These are phyloP conservation scores for Litoditis marina DNA, from an alignment of 2,888 invertebrate genomes.

Conservation along the genomic window DNA sequence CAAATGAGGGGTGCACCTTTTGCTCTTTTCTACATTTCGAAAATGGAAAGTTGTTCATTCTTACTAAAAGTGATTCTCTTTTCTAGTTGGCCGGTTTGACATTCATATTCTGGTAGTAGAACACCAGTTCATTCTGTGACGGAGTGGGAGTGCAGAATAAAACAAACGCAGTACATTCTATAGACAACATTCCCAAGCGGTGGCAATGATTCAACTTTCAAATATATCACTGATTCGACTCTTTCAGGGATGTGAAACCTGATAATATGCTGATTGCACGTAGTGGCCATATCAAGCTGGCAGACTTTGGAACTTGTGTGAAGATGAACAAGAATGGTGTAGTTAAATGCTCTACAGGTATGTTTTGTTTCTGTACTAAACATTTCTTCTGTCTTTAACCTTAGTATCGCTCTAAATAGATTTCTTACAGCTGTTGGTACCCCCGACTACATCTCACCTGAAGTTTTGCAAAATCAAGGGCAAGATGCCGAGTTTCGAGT, in stretches of 20 bases:
- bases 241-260: slow-evolving; percentile 83
- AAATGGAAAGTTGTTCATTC: neutral
- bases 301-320: slow-evolving; percentile 99
- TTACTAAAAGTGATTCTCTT: too few relatives aligned
- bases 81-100: too few relatives aligned
- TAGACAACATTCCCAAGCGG: too few relatives aligned
- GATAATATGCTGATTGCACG: slow-evolving; percentile 64
- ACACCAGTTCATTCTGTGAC: neutral
- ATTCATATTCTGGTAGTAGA: too few relatives aligned
- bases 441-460: slow-evolving; percentile 98
- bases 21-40: neutral
- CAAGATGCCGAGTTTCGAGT: slow-evolving; percentile 91
- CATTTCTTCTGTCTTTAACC: slow-evolving; percentile 28
- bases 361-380: neutral
- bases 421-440: slow-evolving; percentile 99
- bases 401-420: too few relatives aligned
- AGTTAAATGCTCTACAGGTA: slow-evolving; percentile 33
- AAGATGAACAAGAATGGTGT: slow-evolving; percentile 75
- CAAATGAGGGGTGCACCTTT: neutral
- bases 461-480: slow-evolving; percentile 93
- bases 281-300: slow-evolving; percentile 87
- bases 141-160: too few relatives aligned
- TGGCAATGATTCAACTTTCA: too few relatives aligned
- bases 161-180: too few relatives aligned
- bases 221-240: neutral